Conservation (phyloP, 2,888 invertebrate species). For the Schizotus pectinicornis region DNA sequence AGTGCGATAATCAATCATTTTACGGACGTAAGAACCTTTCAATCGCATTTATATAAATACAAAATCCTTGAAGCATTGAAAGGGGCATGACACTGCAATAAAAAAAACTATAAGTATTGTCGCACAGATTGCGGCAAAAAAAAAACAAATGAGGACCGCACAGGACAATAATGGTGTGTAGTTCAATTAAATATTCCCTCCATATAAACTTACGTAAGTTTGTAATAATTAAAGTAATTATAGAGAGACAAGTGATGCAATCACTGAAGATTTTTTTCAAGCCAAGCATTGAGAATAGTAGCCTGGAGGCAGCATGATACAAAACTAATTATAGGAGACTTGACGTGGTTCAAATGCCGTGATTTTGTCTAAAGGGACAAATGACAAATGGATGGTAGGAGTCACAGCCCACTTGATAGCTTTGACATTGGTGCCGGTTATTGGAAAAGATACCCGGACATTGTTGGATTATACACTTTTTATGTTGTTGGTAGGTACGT, state of each 20-base stretch:
- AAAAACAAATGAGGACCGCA: slow-evolving; percentile 21
- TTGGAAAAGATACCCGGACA: slow-evolving; percentile 43
- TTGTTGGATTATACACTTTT: slow-evolving; percentile 33
- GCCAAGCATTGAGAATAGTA: slow-evolving; percentile 43
- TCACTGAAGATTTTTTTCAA: slow-evolving; percentile 46
- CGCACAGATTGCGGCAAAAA: slow-evolving; percentile 20
- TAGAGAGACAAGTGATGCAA: slow-evolving; percentile 52
- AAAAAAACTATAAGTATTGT: slow-evolving; percentile 27
- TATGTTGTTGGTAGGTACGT: slow-evolving; percentile 25
- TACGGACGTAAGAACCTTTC: slow-evolving; percentile 19
- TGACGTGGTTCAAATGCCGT: slow-evolving; percentile 51
- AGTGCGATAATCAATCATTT: slow-evolving; percentile 28
- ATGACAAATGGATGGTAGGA: slow-evolving; percentile 53
- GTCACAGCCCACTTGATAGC: slow-evolving; percentile 41
- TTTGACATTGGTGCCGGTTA: slow-evolving; percentile 43
- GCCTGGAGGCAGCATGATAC: slow-evolving; percentile 46
- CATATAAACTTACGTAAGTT: slow-evolving; percentile 49
- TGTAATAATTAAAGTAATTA: slow-evolving; percentile 51
- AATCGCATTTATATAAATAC: slow-evolving; percentile 25
- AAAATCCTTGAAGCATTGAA: slow-evolving; percentile 31
- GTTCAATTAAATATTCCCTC: slow-evolving; percentile 50
- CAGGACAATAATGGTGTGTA: slow-evolving; percentile 36
- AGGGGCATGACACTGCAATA: slow-evolving; percentile 34
- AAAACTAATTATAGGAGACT: slow-evolving; percentile 54
- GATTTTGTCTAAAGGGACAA: slow-evolving; percentile 54